Evolutionary conservation across 2,888 invertebrate genomes (phyloP), one percentile per base, ranked within the genome.

Genomic region (Nymphalis c-album): DNA sequence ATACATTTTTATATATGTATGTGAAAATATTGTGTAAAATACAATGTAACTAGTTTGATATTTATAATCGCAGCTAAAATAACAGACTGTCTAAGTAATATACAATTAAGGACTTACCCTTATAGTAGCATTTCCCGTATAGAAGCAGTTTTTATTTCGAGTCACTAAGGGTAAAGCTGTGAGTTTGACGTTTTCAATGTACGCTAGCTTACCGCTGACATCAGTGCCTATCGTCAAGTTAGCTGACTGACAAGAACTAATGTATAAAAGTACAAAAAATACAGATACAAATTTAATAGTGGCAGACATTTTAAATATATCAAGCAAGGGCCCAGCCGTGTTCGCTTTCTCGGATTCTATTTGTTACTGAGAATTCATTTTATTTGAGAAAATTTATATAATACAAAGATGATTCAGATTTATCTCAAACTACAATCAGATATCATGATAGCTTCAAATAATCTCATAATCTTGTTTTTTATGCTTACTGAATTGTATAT

Each of bases 61-160:
- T 3, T 13, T 13, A 13, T 40, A 8, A 35, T 8, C 10, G 10
- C 40, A 10, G 35, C 8, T 8, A 13, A 3, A 4, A 40, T 13
- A 2, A 40, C 13, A 6, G 17, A 17, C 17, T 17, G 2, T 48
- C 48, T 8, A 13, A 40, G 13, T 40, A 40, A 2, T 13, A 40
- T 13, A 13, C 13, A 64, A 20, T 46, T 16, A 18, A 69, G n/a
- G 18, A 73, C 78, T 74, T 62, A 91, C 91, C 84, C 82, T 89
- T n/a, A 91, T 87, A 48, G 68, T 47, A 47, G 77, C 67, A 6
- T 84, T 82, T 64, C 82, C 87, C 18, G 63, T 79, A 63, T 82
- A 91, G 63, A 89, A 91, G 0, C 91, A 87, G 71, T 86, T 90
- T 67, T 91, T 90, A 1, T 79, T 80, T 64, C 91, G 81, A 0